A percentile compares a stretch with the other conserved stretches of the same genome.
Conservation (phyloP, 1,140 invertebrate species). For the Micrasema longulum region DNA sequence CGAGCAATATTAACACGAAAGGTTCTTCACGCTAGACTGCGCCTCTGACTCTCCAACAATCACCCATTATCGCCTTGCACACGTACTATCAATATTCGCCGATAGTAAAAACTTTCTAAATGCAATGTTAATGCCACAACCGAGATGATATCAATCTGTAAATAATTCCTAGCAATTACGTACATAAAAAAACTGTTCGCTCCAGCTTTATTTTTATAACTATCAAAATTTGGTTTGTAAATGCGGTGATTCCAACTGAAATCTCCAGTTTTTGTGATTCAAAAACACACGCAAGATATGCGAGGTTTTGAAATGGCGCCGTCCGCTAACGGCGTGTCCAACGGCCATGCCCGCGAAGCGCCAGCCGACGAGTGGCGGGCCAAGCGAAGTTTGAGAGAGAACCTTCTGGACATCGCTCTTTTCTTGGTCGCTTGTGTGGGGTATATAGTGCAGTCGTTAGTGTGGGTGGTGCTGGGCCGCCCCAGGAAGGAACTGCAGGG, state of each 20-base stretch:
- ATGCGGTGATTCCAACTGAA: too few species aligned
- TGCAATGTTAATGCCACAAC: background rate
- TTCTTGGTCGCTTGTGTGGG: constrained; percentile 71
- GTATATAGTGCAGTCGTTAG: constrained; percentile 67
- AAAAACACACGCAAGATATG: too few species aligned
- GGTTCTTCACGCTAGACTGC: constrained; percentile 3
- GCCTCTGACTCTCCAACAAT: background rate
- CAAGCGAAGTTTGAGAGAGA: background rate
- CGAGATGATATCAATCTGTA: background rate
- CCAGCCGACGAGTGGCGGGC: background rate
- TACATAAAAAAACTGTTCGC: too few species aligned
- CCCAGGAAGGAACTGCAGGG: constrained; percentile 73
- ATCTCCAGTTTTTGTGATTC: too few species aligned
- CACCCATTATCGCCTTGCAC: background rate
- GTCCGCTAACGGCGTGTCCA: constrained; percentile 2
- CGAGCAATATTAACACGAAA: background rate
- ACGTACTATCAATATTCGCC: background rate
- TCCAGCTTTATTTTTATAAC: too few species aligned
- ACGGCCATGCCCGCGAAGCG: constrained; percentile 3
- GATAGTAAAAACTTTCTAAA: constrained; percentile 4
- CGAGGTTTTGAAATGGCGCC: background rate
- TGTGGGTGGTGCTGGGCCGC: constrained; percentile 66
- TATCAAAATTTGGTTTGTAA: too few species aligned
- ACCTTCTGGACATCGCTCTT: constrained; percentile 58
- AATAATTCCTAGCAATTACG: too few species aligned